Evolutionary conservation across 2,113 vertebrate species (phyloP), one percentile per base, ranked within the genome.

Genomic region (Catharus minimus): DNA sequence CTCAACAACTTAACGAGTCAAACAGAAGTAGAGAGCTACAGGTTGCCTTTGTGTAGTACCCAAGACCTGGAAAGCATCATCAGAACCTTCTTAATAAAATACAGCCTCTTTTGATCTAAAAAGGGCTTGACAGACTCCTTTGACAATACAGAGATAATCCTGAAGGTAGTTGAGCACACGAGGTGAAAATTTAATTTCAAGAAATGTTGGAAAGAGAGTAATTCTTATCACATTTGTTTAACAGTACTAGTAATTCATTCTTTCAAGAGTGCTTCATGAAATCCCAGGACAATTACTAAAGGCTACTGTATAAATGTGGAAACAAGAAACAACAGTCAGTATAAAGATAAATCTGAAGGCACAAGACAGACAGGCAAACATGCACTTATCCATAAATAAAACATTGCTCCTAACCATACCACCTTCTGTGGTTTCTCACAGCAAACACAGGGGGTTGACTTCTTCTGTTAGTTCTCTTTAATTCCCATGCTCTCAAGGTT

Each of bases 141-240:
- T 82, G 74, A 82, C 49, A 75, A 78, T 11, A 44, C 11, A 87
- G 49, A 92, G 43, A 72, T 91, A 87, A 94, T 75, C 43, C n/a
- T 57, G 47, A 90, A 85, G 61, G 53, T 57, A 61, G 64, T 15
- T 81, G 67, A 93, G 73, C 68, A 82, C 71, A 68, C 44, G 3
- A 65, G 55, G 47, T 55, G 92, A 79, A 85, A 73, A 88, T 79
- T 79, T 83, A 57, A 82, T 92, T 93, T 88, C 62, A 77, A 69
- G 62, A 78, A 84, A 49, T 0, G 2, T 0, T 93, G 49, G 46
- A 82, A 95, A 91, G 43, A 83, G 30, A 77, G 12, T 19, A 46
- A 72, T 88, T 86, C 36, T 75, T 74, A 68, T 66, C 47, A 66
- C 17, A 36, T 72, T 89, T 92, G 27, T 80, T 92, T 66, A 91